A percentile compares a stretch with the other conserved stretches of the same genome.
These are phyloP conservation scores for Enteromius fasciolatus DNA, from an alignment of 2,797 vertebrate genomes.

Conservation along the genomic window DNA sequence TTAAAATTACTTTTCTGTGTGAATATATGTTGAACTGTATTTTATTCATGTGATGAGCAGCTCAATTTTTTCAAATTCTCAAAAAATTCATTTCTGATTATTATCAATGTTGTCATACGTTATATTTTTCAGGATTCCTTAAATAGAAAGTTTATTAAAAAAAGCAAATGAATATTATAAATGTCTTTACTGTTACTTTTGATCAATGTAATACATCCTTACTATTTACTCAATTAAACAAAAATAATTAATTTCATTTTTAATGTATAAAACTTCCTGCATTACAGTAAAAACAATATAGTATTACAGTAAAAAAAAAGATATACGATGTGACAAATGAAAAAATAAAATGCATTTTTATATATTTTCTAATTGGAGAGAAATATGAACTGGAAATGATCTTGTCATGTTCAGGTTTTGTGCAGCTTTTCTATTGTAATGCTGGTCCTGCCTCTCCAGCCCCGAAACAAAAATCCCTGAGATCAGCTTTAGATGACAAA, in stretches of 20 bases:
- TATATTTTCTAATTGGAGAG: not conserved
- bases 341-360: not conserved
- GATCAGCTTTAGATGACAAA: constrained; percentile 79
- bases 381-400: not conserved
- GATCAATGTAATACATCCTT: not conserved
- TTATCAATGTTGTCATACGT: not conserved
- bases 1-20: not conserved
- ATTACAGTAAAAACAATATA: not conserved
- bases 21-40: not conserved
- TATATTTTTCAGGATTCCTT: not conserved
- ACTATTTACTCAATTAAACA: not conserved
- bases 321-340: not conserved
- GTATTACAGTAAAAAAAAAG: not conserved
- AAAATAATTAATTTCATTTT: not conserved
- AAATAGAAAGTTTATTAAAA: not conserved
- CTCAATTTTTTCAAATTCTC: too few relatives aligned
- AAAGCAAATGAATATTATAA: not conserved
- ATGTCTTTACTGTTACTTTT: not conserved
- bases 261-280: not conserved
- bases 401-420: not conserved
- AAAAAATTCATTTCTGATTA: constrained; percentile 2
- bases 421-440: constrained; percentile 48
- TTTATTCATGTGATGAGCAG: not conserved
- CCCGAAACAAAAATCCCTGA: constrained; percentile 66
- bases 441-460: constrained; percentile 33